A percentile compares a stretch with the other conserved stretches of the same genome.
Evolutionary conservation across 1,140 invertebrate genomes (phyloP).

Genomic region (Gonioctena quinquepunctata): DNA sequence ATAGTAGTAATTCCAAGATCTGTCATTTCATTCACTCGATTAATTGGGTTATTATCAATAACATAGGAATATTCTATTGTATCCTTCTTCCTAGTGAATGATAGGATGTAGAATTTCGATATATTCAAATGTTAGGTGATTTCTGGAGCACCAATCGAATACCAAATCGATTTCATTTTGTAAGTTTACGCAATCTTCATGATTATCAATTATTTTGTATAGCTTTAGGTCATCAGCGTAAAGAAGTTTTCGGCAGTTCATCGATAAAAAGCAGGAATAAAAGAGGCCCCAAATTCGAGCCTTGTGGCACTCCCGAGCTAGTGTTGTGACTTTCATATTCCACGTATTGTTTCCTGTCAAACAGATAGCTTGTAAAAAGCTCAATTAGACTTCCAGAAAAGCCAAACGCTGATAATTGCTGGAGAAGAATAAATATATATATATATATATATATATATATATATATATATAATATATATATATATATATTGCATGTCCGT

Average conservation of each 20-base stretch:
- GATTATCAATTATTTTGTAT: neutral
- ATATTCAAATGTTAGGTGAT: conserved; percentile 2
- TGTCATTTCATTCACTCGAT: neutral
- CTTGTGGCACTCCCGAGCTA: too few relatives aligned
- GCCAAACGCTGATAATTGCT: neutral
- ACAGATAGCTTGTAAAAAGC: neutral
- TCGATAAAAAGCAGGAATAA: neutral
- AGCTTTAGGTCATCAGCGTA: conserved; percentile 1
- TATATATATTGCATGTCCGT: too few relatives aligned
- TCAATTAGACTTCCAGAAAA: too few relatives aligned
- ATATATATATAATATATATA: too few relatives aligned
- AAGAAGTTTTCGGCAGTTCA: neutral
- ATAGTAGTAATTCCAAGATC: neutral
- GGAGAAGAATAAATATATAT: neutral
- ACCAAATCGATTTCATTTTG: too few relatives aligned
- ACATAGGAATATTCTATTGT: neutral
- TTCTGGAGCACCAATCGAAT: neutral
- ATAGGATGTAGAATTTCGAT: neutral
- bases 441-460: too few relatives aligned
- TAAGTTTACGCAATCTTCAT: neutral
- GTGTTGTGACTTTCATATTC: neutral
- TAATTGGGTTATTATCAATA: conserved; percentile 2
- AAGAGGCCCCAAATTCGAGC: neutral
- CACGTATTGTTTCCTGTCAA: neutral
- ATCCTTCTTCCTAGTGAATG: neutral